Base-by-base conservation (phyloP, 1,140 invertebrate genomes). In the Apis florea region DNA sequence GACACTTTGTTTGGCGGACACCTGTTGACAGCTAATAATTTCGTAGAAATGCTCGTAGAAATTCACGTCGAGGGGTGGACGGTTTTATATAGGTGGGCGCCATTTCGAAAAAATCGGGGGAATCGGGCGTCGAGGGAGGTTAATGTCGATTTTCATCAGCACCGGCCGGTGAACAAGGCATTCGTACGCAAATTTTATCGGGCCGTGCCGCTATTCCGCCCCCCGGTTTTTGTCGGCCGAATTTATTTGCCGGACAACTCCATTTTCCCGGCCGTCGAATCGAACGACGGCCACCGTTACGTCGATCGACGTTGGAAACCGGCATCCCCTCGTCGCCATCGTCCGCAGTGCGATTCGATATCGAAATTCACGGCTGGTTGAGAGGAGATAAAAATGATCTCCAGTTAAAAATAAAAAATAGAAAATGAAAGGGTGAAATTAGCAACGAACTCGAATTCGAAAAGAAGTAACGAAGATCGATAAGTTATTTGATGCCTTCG, bases 101-200 rank as follows among this genome's bases (percentile, higher is more conserved):
- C 54, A 12, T 58, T 59, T 9, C 8, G 59, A 59, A 71, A 70
- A 56, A 56, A 56, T n/a, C n/a, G n/a, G n/a, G 67, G 40, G 54
- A 79, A 79, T 72, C 77, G 21, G n/a, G 13, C 24, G 69, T 12
- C n/a, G 66, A 26, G 21, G 17, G 56, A 51, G 69, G 49, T 71
- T 72, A 79, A 79, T 64, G 77, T 79, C 58, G 26, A 63, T 79
- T 72, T 72, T 72, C 77, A 53, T 71, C 77, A 63, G n/a, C 26
- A 6, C 31, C 2, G 26, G 49, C 68, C 68, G 49, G 58, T 63
- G 54, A 71, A 71, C 77, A 24, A 47, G 53, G 19, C 76, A 56
- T 78, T 78, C 76, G 76, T 78, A 79, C 68, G 77, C 68, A 79
- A 79, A 79, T 79, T 79, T 72, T 72, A 72, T 71, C 77, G 58